Base-by-base conservation (phyloP, 2,888 invertebrate genomes). In the Nudaria mundana region DNA sequence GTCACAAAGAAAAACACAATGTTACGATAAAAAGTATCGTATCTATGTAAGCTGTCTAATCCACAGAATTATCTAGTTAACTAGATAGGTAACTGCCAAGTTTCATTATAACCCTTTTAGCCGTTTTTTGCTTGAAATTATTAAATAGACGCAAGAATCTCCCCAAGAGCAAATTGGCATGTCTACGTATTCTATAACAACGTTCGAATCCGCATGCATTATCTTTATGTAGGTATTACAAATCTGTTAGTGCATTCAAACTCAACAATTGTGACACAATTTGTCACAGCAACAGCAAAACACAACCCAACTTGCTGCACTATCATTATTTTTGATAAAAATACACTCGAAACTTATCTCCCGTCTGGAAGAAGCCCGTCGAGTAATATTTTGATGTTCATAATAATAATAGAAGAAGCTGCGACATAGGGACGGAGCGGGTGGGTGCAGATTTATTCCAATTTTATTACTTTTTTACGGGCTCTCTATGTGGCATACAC, bases 391-490 rank as follows among this genome's bases (percentile, higher is more conserved):
- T 79, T 75, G 77, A 76, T 79, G 79, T 79, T 81, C 79, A 79
- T 81, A 81, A 82, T 84, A 80, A 82, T 82, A 79, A 78, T 71
- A 76, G 73, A 65, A 71, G 76, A 65, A 71, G 76, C 64, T 62
- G 72, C 71, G 74, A 73, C 76, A 69, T 59, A 30, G 42, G 34
- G 42, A 20, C 34, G 37, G 53, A 69, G 77, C 78, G 77, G 62
- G 58, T 57, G 71, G 74, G 75, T 63, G 57, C 62, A 81, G 84
- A 86, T 86, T 85, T 86, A 86, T 86, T 80, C 68, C 66, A 66
- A 73, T 87, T 87, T 87, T 87, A 87, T 86, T 86, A 84, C 87
- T 77, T 84, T 86, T 87, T 85, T 84, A 84, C 80, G 85, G 75
- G 71, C 58, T 68, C 8, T 68, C 70, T 72, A 66, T 66, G 65